Evolutionary conservation across 2,888 invertebrate genomes (phyloP).

Genomic region (Drosophila kuntzei): DNA sequence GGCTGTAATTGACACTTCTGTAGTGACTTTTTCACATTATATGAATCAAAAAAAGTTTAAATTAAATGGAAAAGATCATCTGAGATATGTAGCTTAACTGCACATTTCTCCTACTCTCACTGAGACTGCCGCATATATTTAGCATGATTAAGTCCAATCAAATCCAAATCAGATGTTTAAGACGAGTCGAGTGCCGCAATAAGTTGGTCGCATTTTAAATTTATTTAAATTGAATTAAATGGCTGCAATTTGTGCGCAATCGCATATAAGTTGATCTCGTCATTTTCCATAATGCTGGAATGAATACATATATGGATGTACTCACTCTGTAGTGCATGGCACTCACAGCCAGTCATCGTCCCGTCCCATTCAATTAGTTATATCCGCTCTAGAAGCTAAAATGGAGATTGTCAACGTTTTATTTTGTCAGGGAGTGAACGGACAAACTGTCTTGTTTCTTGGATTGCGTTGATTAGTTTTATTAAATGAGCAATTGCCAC

Average conservation of each 20-base stretch:
- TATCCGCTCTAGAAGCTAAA: slow-evolving; percentile 78
- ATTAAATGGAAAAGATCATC: neutral
- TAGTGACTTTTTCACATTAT: neutral
- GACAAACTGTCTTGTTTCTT: slow-evolving; percentile 55
- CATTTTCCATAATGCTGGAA: slow-evolving; percentile 53
- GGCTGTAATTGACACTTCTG: slow-evolving; percentile 3
- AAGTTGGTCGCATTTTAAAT: slow-evolving; percentile 78
- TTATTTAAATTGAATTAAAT: slow-evolving; percentile 82
- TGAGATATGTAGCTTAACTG: slow-evolving; percentile 3
- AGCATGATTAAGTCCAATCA: slow-evolving; percentile 60
- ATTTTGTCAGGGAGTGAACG: slow-evolving; percentile 22
- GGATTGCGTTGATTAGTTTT: slow-evolving; percentile 69
- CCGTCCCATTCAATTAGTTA: slow-evolving; percentile 77
- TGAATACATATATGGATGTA: slow-evolving; percentile 32
- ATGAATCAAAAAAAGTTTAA: slow-evolving; percentile 9
- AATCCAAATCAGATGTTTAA: slow-evolving; percentile 52
- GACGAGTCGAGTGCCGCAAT: slow-evolving; percentile 50
- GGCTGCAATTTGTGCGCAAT: slow-evolving; percentile 75
- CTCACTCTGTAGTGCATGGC: slow-evolving; percentile 25
- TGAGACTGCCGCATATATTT: slow-evolving; percentile 8
- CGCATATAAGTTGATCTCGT: slow-evolving; percentile 55
- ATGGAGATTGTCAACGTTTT: slow-evolving; percentile 80
- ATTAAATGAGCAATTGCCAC: slow-evolving; percentile 81
- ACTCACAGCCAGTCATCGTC: slow-evolving; percentile 66
- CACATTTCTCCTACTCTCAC: slow-evolving; percentile 10